These are phyloP conservation scores for Heliconius charithonia DNA, from an alignment of 2,888 invertebrate species.

Conservation along the genomic window DNA sequence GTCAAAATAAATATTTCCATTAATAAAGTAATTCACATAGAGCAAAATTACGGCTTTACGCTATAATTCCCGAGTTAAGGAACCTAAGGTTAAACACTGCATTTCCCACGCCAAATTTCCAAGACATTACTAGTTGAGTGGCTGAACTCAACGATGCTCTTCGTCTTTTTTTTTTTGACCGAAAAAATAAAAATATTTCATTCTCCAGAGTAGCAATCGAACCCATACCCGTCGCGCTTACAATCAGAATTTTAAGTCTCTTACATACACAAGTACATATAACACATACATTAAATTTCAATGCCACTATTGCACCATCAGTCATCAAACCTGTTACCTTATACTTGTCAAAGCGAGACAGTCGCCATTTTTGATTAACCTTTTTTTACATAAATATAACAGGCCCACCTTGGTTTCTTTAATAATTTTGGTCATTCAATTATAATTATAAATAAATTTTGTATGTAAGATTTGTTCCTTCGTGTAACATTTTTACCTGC, in stretches of 20 bases:
- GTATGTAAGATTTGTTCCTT: not conserved
- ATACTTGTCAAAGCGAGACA: not conserved
- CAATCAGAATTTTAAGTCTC: not conserved
- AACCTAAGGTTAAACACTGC: too few relatives aligned
- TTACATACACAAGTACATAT: not conserved
- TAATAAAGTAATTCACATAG: too few relatives aligned
- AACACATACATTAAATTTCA: not conserved
- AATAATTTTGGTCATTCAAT: slow-evolving; percentile 5
- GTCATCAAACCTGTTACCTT: slow-evolving; percentile 11
- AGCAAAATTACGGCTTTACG: too few relatives aligned
- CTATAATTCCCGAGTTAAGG: too few relatives aligned
- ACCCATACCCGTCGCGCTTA: not conserved
- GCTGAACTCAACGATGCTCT: too few relatives aligned
- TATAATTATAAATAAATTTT: not conserved
- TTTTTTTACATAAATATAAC: not conserved
- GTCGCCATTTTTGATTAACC: slow-evolving; percentile 13
- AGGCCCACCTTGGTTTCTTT: not conserved
- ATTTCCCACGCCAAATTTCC: too few relatives aligned
- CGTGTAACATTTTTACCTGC: not conserved
- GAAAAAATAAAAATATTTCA: too few relatives aligned
- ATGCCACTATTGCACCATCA: slow-evolving; percentile 10
- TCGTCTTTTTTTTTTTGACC: too few relatives aligned
- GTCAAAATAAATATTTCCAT: too few relatives aligned
- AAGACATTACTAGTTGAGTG: too few relatives aligned
- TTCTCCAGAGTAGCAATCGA: too few relatives aligned